Percentiles rank a stretch among this genome's conserved stretches.
Conservation (phyloP, 2,113 vertebrate species). For the Hiodon tergisus region DNA sequence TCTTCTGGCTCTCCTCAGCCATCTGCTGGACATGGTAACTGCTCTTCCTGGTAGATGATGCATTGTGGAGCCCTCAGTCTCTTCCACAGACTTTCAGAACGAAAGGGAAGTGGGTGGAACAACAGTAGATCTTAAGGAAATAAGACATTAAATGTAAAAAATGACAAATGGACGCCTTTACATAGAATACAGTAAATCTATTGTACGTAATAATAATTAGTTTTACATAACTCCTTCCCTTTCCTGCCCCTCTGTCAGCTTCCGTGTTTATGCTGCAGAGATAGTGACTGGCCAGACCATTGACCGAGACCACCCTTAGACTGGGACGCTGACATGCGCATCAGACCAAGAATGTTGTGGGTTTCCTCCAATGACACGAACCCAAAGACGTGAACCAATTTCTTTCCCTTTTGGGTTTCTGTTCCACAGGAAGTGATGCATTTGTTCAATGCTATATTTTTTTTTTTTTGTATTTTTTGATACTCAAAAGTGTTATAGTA, state of each 20-base stretch:
- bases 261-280: conserved; percentile 23
- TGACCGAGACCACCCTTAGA: conserved; percentile 5
- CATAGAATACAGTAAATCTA: conserved; percentile 22
- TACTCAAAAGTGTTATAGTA: conserved; percentile 50
- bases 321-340: conserved; percentile 3
- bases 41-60: background rate
- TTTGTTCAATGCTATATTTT: conserved; percentile 34
- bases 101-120: background rate
- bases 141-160: conserved; percentile 6
- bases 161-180: conserved; percentile 35
- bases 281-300: conserved; percentile 17
- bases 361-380: conserved; percentile 19
- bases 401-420: conserved; percentile 19
- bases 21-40: conserved; percentile 16
- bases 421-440: conserved; percentile 49
- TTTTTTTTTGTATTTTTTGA: conserved; percentile 44
- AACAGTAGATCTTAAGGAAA: conserved; percentile 12
- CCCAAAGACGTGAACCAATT: conserved; percentile 25
- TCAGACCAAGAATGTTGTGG: conserved; percentile 26
- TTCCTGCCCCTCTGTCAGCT: background rate
- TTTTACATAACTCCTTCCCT: background rate
- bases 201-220: conserved; percentile 33
- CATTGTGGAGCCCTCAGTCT: background rate
- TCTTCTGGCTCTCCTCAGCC: conserved; percentile 19
- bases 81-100: conserved; percentile 15